Evolutionary conservation across 2,113 vertebrate genomes (phyloP), one percentile per base, ranked within the genome.

Genomic region (Siniperca chuatsi): DNA sequence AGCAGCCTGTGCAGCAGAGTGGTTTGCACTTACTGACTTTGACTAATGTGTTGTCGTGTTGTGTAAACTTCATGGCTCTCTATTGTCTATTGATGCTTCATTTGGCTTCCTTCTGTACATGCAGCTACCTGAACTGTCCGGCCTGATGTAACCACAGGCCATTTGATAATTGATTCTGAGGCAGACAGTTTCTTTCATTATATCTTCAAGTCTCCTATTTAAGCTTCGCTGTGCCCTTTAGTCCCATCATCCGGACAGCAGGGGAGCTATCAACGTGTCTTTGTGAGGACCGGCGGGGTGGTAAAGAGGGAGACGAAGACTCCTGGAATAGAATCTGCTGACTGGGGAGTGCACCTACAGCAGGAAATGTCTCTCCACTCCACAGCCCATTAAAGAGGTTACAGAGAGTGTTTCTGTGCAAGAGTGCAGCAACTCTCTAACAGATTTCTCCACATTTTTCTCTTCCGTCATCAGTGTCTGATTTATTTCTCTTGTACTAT

Each of bases 261-360:
- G 52, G 61, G 75, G 64, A 7, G 86, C 90, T 89, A 89, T 94
- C 89, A 90, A 92, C 58, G 18, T 83, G 70, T 90, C 88, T 91
- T 75, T 89, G 85, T 1, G 48, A 77, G 85, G 81, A 81, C 70
- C 60, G 16, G 75, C 4, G 2, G 54, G 69, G 72, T 46, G 70
- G 70, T 67, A 3, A 70, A 72, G 55, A 71, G 69, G 76, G 50
- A 83, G 65, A 84, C 8, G 16, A 70, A 77, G 82, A 78, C 58
- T 93, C 90, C 86, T 91, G 89, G 90, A 95, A 89, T 92, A 91
- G 89, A 94, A 91, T 87, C 76, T 94, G 94, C 93, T 94, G 93
- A 94, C 87, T 58, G 52, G 52, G 71, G 83, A 90, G 62, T 82
- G 70, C 83, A 78, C 67, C 83, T 82, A 85, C 72, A 2, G 33